phyloP scores from a whole-genome alignment of 2,797 vertebrate genomes.

The Danio kyathit region DNA sequence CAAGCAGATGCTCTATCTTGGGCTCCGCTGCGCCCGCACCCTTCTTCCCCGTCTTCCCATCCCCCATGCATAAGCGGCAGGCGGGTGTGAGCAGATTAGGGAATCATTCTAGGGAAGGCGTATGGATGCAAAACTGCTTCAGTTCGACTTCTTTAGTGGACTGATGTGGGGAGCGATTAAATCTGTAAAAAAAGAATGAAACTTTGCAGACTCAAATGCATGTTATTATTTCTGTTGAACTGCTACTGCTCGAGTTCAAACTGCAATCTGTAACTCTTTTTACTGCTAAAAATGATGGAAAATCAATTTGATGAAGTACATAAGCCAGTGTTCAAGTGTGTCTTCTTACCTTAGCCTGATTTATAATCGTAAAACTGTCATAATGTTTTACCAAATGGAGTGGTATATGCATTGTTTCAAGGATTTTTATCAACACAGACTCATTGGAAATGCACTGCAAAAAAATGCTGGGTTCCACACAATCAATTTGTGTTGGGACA shows the following conservation, averaged over 20 bases:
- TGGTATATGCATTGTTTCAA: background rate
- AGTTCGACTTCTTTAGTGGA: background rate
- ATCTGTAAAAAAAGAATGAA: background rate
- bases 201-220: background rate
- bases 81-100: slow-evolving; percentile 67
- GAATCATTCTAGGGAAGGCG: slow-evolving; percentile 59
- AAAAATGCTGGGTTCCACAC: too few relatives aligned
- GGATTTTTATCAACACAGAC: too few relatives aligned
- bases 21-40: slow-evolving; percentile 37
- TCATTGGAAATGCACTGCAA: too few relatives aligned
- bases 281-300: background rate
- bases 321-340: too few relatives aligned
- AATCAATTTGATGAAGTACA: too few relatives aligned
- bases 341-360: too few relatives aligned
- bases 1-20: slow-evolving; percentile 58
- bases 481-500: too few relatives aligned
- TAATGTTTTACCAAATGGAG: too few relatives aligned
- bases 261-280: too few relatives aligned
- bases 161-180: background rate
- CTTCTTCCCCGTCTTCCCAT: slow-evolving; percentile 38
- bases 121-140: background rate
- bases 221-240: background rate
- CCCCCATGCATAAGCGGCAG: slow-evolving; percentile 47
- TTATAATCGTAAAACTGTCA: too few relatives aligned
- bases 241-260: background rate